phyloP scores from a whole-genome alignment of 2,113 vertebrate genomes.

The Peromyscus polionotus region DNA sequence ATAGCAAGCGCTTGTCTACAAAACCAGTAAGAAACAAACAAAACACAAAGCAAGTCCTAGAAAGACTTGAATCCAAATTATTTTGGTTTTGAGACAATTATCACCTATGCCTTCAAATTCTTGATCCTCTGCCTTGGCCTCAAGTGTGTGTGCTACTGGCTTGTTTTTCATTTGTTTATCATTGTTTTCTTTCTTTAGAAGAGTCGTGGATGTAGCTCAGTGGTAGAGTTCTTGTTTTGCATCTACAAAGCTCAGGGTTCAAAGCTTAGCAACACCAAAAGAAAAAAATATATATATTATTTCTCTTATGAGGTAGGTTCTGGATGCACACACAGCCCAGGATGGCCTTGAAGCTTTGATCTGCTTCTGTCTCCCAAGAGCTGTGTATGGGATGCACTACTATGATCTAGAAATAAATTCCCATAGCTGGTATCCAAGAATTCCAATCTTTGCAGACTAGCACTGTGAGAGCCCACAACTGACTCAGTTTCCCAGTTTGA shows the following conservation, averaged over 20 bases:
- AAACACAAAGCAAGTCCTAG: not conserved
- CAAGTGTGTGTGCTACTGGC: not conserved
- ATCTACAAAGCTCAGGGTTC: not conserved
- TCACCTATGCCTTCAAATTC: not conserved
- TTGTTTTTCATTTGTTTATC: not conserved
- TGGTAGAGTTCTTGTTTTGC: not conserved
- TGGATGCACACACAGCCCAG: not conserved
- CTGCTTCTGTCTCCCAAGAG: not conserved
- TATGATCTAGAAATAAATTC: conserved; percentile 54
- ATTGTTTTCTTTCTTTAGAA: not conserved
- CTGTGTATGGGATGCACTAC: not conserved
- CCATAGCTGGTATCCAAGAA: conserved; percentile 33
- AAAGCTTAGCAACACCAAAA: not conserved
- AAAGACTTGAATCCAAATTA: not conserved
- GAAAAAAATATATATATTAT: not conserved
- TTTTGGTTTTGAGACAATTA: conserved; percentile 1
- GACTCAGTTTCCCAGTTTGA: no score
- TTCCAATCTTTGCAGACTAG: conserved; percentile 65
- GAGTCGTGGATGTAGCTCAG: not conserved
- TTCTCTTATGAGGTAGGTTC: not conserved
- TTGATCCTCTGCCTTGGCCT: not conserved
- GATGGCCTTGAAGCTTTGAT: not conserved
- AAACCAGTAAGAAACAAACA: not conserved
- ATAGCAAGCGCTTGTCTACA: not conserved
- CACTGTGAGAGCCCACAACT: not conserved